Conservation (phyloP, 2,888 invertebrate genomes). For the Ctena decussata region DNA sequence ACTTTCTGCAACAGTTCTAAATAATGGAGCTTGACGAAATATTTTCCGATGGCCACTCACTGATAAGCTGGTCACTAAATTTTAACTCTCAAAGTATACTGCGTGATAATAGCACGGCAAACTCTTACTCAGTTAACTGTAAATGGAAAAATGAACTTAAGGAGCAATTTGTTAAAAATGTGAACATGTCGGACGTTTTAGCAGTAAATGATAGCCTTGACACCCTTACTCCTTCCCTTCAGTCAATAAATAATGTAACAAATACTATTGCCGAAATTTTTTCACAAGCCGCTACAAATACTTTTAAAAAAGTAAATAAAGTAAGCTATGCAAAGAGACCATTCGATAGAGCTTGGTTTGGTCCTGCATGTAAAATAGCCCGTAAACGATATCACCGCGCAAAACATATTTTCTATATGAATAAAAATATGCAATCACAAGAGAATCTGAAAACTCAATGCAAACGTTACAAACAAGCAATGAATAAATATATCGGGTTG, state of each 20-base stretch:
- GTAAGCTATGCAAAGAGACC: neutral
- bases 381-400: neutral
- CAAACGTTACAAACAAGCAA: neutral
- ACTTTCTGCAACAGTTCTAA: neutral
- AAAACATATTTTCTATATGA: neutral
- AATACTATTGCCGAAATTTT: neutral
- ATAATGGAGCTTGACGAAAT: neutral
- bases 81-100: too few relatives aligned
- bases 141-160: too few relatives aligned
- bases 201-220: too few relatives aligned
- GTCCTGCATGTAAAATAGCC: neutral
- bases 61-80: neutral
- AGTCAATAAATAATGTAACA: neutral
- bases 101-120: too few relatives aligned
- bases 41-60: neutral
- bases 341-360: neutral
- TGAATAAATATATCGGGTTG: constrained; percentile 14
- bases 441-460: neutral
- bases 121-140: too few relatives aligned
- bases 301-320: neutral
- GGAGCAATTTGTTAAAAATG: too few relatives aligned
- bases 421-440: neutral
- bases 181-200: too few relatives aligned
- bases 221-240: too few relatives aligned
- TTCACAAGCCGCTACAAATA: neutral